These are phyloP conservation scores for Lutraria lutraria DNA, from an alignment of 2,888 invertebrate species.

Conservation along the genomic window DNA sequence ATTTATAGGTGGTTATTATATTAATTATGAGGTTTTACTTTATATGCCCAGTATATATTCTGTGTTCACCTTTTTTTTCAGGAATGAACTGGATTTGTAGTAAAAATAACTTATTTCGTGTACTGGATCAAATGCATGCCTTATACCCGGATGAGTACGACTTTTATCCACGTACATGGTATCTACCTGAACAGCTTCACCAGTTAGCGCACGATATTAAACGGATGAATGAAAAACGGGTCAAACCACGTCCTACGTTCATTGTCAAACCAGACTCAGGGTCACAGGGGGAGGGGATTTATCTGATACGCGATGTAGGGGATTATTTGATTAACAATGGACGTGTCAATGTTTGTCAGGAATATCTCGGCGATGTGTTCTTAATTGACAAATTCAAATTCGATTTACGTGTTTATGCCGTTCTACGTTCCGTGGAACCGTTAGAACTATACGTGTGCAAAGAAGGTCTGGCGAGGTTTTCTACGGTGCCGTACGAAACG, in stretches of 20 bases:
- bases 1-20: too few relatives aligned
- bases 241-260: slow-evolving; percentile 84
- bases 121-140: slow-evolving; percentile 87
- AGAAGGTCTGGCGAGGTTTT: slow-evolving; percentile 87
- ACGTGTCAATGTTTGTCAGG: slow-evolving; percentile 84
- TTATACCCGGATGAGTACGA: slow-evolving; percentile 87
- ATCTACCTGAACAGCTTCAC: slow-evolving; percentile 87
- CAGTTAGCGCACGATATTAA: slow-evolving; percentile 83
- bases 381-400: slow-evolving; percentile 87
- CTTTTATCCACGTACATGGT: slow-evolving; percentile 88
- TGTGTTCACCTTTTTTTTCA: slow-evolving; percentile 67
- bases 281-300: slow-evolving; percentile 88
- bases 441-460: slow-evolving; percentile 86
- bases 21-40: too few relatives aligned
- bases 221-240: slow-evolving; percentile 72
- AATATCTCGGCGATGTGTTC: slow-evolving; percentile 87
- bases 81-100: slow-evolving; percentile 87
- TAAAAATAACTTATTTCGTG: slow-evolving; percentile 87
- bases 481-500: slow-evolving; percentile 87
- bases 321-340: slow-evolving; percentile 79
- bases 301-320: slow-evolving; percentile 86
- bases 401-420: slow-evolving; percentile 87
- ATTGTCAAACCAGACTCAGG: slow-evolving; percentile 88
- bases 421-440: slow-evolving; percentile 87
- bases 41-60: too few relatives aligned